Evolutionary conservation across 1,140 invertebrate genomes (phyloP).

Genomic region (Tetramorium simillimum): DNA sequence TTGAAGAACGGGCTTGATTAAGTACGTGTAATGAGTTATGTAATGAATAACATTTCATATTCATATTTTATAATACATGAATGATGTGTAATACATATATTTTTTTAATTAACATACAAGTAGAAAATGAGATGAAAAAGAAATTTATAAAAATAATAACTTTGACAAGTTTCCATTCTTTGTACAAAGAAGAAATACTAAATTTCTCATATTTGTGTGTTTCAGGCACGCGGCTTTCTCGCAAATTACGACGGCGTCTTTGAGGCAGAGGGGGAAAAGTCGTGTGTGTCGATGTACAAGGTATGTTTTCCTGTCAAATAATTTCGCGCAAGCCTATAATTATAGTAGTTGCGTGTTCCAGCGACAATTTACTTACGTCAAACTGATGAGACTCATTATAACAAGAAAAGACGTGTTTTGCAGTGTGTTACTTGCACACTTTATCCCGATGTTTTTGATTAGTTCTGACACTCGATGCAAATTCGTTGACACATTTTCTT

Average conservation of each 20-base stretch:
- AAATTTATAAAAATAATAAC: slow-evolving; percentile 4
- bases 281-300: slow-evolving; percentile 6
- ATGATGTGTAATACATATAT: neutral
- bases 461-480: neutral
- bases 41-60: neutral
- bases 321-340: slow-evolving; percentile 8
- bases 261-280: neutral
- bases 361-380: neutral
- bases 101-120: neutral
- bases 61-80: too few relatives aligned
- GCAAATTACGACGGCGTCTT: slow-evolving; percentile 30
- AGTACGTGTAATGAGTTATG: neutral
- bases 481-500: neutral
- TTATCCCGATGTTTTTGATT: neutral
- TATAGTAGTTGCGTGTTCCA: neutral
- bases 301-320: neutral
- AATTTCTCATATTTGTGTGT: neutral
- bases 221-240: slow-evolving; percentile 24
- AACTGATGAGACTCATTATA: neutral
- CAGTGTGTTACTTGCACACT: neutral
- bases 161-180: neutral
- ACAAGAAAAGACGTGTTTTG: neutral
- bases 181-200: slow-evolving; percentile 9
- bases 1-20: neutral
- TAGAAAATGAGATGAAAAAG: neutral